Evolutionary conservation across 2,113 vertebrate genomes (phyloP).

Genomic region (Corvus cornix): DNA sequence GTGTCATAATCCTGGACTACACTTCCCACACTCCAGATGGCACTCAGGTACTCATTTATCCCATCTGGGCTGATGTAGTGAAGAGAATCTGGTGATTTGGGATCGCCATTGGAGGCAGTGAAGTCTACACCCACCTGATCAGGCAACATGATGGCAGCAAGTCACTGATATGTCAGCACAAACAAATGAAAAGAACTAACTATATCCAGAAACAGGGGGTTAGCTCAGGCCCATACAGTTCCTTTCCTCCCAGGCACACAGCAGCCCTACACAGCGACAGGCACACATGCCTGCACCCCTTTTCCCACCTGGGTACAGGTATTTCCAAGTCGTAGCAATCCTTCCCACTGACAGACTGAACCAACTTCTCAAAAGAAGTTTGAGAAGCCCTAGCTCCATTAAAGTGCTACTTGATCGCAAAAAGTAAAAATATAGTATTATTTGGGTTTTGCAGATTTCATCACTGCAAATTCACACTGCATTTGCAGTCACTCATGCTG

Average conservation of each 20-base stretch:
- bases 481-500: background rate
- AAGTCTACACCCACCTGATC: conserved; percentile 92
- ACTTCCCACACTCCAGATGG: conserved; percentile 90
- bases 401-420: background rate
- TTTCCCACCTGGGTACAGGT: background rate
- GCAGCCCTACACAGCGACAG: background rate
- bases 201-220: background rate
- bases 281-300: background rate
- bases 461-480: background rate
- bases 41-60: conserved; percentile 88
- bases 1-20: conserved; percentile 94
- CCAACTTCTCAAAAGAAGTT: background rate
- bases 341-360: background rate
- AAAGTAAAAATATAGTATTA: background rate
- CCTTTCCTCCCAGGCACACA: background rate
- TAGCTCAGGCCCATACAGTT: background rate
- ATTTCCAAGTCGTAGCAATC: background rate
- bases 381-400: background rate
- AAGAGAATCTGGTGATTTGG: conserved; percentile 87
- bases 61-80: conserved; percentile 90
- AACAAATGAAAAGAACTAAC: background rate
- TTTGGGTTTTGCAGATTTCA: background rate
- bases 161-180: background rate
- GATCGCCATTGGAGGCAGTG: conserved; percentile 92
- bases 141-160: background rate